Evolutionary conservation across 2,888 invertebrate genomes (phyloP), one percentile per base, ranked within the genome.

Genomic region (Cantharis rufa): DNA sequence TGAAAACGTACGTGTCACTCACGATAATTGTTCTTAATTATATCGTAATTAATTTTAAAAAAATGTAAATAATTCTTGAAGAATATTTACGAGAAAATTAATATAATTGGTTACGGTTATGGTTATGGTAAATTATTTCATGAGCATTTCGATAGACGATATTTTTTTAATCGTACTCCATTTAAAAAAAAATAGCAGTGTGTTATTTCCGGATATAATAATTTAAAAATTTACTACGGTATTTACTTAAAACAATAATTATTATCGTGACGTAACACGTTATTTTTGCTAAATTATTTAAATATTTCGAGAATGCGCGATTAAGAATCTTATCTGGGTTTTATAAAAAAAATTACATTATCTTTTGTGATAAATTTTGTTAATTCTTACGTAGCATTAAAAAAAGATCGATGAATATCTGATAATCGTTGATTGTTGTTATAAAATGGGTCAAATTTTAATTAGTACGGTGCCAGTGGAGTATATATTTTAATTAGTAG

Each of bases 371-470:
- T 48, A 48, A 48, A 48, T 48, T 48, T 48, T 2, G n/a, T 48
- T 48, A 48, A 48, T 48, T 48, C 48, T 48, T 48, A 48, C 48
- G 48, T 48, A 48, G 48, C 48, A 48, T 48, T 48, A 48, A 48
- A 48, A 32, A 32, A n/a, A 48, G n/a, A n/a, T 48, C 48, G 48
- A 48, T 48, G 48, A 48, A 48, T 48, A 48, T 48, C 48, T n/a
- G 48, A 48, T 48, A 48, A 48, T 48, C n/a, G 48, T 48, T n/a
- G 48, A 48, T 48, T 48, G 48, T 48, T n/a, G 48, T 48, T n/a
- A 64, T 66, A 66, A 73, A 73, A 62, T 73, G 62, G 73, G 73
- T 75, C 71, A 71, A 16, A 62, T 72, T 15, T 75, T 61, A 70
- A 61, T 66, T 70, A 74, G 68, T 18, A 62, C 62, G 69, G 73